These are phyloP conservation scores for Campylomormyrus tamandua DNA, from an alignment of 2,113 vertebrate genomes.

Conservation along the genomic window DNA sequence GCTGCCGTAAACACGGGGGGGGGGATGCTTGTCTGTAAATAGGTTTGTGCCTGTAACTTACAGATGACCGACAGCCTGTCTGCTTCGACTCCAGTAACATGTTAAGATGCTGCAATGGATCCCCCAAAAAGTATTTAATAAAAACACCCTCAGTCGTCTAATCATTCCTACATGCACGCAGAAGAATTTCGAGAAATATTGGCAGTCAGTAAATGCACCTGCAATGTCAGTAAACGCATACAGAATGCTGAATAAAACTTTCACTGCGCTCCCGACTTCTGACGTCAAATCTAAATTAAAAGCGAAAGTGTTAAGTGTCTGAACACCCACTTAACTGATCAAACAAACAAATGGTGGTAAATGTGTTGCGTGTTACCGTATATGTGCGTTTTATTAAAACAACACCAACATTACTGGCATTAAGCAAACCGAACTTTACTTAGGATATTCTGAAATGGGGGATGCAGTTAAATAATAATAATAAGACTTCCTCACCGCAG, in stretches of 20 bases:
- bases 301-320: background rate
- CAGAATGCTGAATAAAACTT: background rate
- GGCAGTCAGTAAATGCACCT: background rate
- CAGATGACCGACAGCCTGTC: background rate
- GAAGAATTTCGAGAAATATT: background rate
- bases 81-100: background rate
- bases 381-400: background rate
- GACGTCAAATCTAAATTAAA: background rate
- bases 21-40: background rate
- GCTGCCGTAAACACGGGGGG: background rate
- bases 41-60: background rate
- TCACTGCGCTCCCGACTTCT: background rate
- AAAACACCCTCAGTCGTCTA: background rate
- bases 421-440: background rate
- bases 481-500: conserved; percentile 71
- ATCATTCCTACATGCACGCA: background rate
- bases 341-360: background rate
- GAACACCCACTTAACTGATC: background rate
- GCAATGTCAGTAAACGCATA: background rate
- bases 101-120: background rate
- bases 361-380: background rate
- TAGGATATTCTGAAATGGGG: background rate
- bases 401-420: background rate
- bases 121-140: background rate
- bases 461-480: background rate